A percentile compares a stretch with the other conserved stretches of the same genome.
Conservation (phyloP, 2,888 invertebrate genomes). For the Parochlus steinenii region DNA sequence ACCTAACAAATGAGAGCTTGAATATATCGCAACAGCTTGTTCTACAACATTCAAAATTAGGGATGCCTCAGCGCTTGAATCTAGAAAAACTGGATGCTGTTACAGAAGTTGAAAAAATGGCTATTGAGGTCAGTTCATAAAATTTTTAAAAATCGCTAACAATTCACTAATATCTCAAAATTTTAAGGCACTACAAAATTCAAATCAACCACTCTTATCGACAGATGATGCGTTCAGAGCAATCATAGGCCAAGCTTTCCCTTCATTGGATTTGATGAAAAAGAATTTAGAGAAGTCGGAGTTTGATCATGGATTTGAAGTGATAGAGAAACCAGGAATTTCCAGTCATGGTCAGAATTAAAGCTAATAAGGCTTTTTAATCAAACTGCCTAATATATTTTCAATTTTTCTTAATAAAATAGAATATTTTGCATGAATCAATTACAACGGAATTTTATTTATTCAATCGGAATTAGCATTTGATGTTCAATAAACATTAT, state of each 20-base stretch:
- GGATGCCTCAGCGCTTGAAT: constrained; percentile 26
- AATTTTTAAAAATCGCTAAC: constrained; percentile 1
- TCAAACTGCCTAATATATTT: no score
- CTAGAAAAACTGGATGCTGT: constrained; percentile 23
- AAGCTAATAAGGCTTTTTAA: no score
- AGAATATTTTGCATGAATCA: no score
- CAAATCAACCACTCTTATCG: constrained; percentile 26
- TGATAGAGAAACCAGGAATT: no score
- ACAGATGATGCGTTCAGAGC: constrained; percentile 30
- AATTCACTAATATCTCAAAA: neutral
- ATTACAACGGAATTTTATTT: no score
- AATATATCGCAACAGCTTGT: constrained; percentile 30
- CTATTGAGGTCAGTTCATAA: constrained; percentile 20
- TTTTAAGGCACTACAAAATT: constrained; percentile 23
- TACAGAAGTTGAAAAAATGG: constrained; percentile 26
- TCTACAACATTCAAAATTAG: constrained; percentile 25
- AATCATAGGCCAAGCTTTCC: constrained; percentile 27
- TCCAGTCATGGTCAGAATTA: no score
- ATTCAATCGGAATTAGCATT: no score
- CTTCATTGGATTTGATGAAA: no score
- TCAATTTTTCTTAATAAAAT: no score
- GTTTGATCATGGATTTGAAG: no score
- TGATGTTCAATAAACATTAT: no score
- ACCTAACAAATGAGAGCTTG: constrained; percentile 26
- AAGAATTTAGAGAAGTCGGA: no score